phyloP scores from a whole-genome alignment of 2,113 vertebrate genomes.

The Bufo bufo region DNA sequence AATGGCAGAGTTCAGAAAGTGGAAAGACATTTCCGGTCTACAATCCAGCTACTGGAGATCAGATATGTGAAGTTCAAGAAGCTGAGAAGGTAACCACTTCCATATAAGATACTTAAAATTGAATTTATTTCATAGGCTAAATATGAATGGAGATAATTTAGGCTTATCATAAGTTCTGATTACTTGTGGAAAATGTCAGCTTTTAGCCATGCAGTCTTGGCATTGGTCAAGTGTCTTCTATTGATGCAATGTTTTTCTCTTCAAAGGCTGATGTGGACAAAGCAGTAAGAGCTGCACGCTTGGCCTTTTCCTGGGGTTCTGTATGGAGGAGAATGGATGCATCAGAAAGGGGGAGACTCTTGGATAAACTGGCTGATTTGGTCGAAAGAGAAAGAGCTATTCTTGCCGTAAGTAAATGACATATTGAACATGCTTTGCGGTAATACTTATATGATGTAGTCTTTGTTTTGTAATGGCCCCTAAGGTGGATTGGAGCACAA shows the following conservation, averaged over 20 bases:
- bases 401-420: slow-evolving; percentile 83
- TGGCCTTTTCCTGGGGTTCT: slow-evolving; percentile 90
- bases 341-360: slow-evolving; percentile 88
- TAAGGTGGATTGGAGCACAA: neutral
- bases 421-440: too few species aligned
- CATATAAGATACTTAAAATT: neutral
- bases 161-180: too few species aligned
- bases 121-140: too few species aligned
- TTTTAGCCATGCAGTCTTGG: too few species aligned
- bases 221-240: neutral
- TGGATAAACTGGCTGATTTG: slow-evolving; percentile 92
- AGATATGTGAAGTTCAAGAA: slow-evolving; percentile 96
- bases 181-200: too few species aligned
- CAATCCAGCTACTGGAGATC: slow-evolving; percentile 92
- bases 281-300: slow-evolving; percentile 89
- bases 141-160: too few species aligned
- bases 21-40: slow-evolving; percentile 86
- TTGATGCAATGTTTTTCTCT: neutral
- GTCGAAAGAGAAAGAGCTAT: slow-evolving; percentile 91
- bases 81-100: slow-evolving; percentile 87
- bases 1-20: slow-evolving; percentile 95
- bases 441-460: neutral
- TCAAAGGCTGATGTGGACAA: slow-evolving; percentile 90
- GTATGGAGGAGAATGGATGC: slow-evolving; percentile 97
- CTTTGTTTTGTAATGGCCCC: too few species aligned